Evolutionary conservation across 64 coral and sea anemone species (phyloP), one percentile per base, ranked within the genome.

Genomic region (Montipora capricornis): DNA sequence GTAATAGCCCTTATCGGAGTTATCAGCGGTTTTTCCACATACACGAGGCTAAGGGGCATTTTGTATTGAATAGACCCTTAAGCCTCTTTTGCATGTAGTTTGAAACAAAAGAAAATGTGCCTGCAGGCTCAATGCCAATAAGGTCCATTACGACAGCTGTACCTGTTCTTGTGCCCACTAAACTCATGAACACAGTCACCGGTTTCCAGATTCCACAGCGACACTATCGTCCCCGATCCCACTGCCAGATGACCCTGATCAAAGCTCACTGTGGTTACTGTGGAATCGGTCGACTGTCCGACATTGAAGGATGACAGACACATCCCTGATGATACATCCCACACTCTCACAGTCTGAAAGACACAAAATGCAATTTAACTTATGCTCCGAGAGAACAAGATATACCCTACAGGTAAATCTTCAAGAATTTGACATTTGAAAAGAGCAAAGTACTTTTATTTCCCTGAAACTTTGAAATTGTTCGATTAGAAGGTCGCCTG

Each of bases 121-220:
- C 37, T 37, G 37, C 1, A 37, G 37, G 37, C 37, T 37, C 37
- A 37, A 2, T 0, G 37, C 37, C 37, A 37, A 57, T 8, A 6
- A 11, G 11, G 53, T 57, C 11, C 6, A 57, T 8, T 8, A 6
- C 0, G 53, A 57, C 11, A 7, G 4, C 19, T 82, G 11, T 87
- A 99, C 98, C 98, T 99, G 55, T 50, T 95, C 81, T 99, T 94
- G 80, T 99, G 98, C 15, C 98, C 98, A 69, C 84, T 89, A 10
- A 99, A 94, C 57, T 99, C 98, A 26, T 94, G 45, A 13, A 95
- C 46, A 87, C 92, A 99, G 22, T 89, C 24, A 1, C 89, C 95
- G 2, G 84, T 99, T 17, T 90, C 89, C 15, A 99, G 67, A 83
- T 83, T 94, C 98, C 98, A 99, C 44, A 99, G 68, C 4, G 95